These are phyloP conservation scores for Tetragonula carbonaria DNA, from an alignment of 2,888 invertebrate species.

Conservation along the genomic window DNA sequence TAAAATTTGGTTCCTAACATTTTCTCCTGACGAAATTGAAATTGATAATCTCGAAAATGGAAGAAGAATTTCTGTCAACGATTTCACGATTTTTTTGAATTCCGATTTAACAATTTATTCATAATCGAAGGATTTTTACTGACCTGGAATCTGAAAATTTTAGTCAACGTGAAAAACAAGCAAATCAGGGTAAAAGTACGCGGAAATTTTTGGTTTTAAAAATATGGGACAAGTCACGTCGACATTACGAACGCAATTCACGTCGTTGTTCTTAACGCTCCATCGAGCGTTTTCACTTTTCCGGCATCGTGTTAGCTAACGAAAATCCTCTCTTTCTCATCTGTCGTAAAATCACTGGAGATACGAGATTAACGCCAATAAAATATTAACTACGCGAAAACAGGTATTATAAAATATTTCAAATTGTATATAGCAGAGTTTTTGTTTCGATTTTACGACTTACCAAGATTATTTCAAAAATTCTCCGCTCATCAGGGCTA, in stretches of 20 bases:
- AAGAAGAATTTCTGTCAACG: neutral
- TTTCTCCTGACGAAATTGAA: neutral
- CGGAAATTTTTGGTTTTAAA: neutral
- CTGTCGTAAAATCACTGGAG: neutral
- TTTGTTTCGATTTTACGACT: too few species aligned
- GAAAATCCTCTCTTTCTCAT: neutral
- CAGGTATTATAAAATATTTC: too few species aligned
- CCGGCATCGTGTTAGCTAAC: neutral
- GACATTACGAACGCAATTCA: conserved; percentile 12
- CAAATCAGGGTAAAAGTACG: neutral
- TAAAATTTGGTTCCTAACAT: neutral
- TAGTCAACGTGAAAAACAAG: neutral
- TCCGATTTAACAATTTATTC: neutral
- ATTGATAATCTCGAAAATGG: neutral
- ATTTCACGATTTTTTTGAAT: neutral
- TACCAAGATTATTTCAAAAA: neutral
- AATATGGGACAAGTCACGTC: conserved; percentile 14
- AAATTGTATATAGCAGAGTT: too few species aligned
- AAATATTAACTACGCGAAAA: neutral
- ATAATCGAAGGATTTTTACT: neutral
- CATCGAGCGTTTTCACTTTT: conserved; percentile 14
- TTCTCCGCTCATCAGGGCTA: neutral
- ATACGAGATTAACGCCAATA: neutral
- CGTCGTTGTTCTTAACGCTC: conserved; percentile 21
- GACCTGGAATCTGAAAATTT: neutral